phyloP scores from a whole-genome alignment of 2,797 vertebrate genomes.

The Sternotherus odoratus region DNA sequence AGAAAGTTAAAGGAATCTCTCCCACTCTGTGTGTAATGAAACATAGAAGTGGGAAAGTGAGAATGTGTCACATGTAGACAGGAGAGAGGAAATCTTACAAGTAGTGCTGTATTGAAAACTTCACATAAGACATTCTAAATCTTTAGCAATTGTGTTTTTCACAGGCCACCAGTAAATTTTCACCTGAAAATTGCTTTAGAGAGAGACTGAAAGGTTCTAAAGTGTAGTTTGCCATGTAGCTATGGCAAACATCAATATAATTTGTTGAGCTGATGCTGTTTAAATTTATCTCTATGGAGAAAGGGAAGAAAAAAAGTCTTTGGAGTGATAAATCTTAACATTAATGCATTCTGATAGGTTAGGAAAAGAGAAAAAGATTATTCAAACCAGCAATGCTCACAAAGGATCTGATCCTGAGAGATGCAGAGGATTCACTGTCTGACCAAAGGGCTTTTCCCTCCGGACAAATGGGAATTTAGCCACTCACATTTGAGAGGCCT shows the following conservation, averaged over 20 bases:
- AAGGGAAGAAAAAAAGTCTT: neutral
- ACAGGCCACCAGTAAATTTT: neutral
- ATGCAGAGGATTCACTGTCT: neutral
- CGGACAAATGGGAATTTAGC: neutral
- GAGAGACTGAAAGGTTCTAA: neutral
- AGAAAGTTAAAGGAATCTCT: neutral
- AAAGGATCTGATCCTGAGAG: neutral
- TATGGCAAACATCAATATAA: neutral
- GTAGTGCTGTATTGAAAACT: neutral
- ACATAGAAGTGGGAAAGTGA: neutral
- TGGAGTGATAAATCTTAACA: neutral
- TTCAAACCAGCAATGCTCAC: neutral
- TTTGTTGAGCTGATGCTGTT: neutral
- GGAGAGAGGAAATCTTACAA: neutral
- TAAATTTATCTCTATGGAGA: neutral
- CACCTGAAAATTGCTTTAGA: neutral
- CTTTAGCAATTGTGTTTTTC: neutral
- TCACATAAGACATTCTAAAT: neutral
- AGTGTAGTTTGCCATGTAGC: neutral
- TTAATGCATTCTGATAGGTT: neutral
- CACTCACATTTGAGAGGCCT: neutral
- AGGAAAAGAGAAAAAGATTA: neutral
- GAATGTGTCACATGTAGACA: neutral
- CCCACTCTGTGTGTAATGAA: neutral
- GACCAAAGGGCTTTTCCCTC: neutral